Evolutionary conservation across 2,797 vertebrate species (phyloP).

Genomic region (Apogon hyalosoma): DNA sequence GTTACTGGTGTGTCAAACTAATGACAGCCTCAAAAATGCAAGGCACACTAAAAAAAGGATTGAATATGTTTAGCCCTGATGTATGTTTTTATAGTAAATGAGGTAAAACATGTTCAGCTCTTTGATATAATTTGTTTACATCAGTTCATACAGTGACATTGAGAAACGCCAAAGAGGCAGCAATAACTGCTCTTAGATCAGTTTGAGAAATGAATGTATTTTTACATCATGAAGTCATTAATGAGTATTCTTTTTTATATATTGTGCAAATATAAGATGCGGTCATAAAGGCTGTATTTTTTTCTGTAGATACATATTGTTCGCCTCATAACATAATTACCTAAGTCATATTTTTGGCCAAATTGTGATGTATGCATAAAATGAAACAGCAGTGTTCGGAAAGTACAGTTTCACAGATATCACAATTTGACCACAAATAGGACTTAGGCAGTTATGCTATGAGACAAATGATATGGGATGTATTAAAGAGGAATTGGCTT

Average conservation of each 20-base stretch:
- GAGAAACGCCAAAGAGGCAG: not conserved
- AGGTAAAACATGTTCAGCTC: no score
- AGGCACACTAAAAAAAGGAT: no score
- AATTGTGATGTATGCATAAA: not conserved
- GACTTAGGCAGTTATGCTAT: no score
- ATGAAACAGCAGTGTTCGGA: not conserved
- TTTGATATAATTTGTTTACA: constrained; percentile 11
- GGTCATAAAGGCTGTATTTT: constrained; percentile 4
- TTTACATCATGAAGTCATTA: not conserved
- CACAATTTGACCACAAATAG: no score
- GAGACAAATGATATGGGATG: no score
- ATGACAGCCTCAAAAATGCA: no score
- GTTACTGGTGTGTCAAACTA: no score
- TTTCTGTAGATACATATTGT: not conserved
- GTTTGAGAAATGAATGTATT: not conserved
- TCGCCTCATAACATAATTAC: no score
- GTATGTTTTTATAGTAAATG: no score
- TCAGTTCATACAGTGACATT: not conserved
- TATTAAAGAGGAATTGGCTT: constrained; percentile 7
- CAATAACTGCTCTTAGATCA: not conserved
- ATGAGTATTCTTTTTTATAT: constrained; percentile 4
- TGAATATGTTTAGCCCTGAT: no score
- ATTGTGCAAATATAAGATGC: constrained; percentile 5
- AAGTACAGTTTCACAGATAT: no score
- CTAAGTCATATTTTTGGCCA: no score